phyloP scores from a whole-genome alignment of 2,888 invertebrate genomes.

The Pegoplata infirma region DNA sequence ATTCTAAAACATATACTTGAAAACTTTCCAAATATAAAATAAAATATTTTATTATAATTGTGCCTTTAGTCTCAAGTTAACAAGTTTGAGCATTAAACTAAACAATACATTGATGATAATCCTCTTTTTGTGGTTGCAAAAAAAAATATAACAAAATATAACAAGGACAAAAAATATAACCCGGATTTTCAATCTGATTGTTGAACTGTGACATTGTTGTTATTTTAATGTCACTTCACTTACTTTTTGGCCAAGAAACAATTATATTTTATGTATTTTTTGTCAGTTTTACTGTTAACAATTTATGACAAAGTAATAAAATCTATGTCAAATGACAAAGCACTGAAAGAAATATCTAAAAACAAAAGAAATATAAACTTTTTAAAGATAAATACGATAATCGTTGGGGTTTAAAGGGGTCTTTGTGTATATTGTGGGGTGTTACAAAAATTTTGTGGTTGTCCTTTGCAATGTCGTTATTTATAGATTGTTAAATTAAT shows the following conservation, averaged over 20 bases:
- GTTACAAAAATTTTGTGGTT: background rate
- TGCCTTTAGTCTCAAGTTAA: background rate
- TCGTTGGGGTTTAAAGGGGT: background rate
- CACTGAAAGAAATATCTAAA: background rate
- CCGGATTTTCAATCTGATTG: slow-evolving; percentile 1
- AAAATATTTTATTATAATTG: background rate
- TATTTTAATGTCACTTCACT: background rate
- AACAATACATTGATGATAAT: background rate
- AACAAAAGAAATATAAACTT: slow-evolving; percentile 2
- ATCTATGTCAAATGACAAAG: background rate
- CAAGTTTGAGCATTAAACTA: background rate
- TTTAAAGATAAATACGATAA: background rate
- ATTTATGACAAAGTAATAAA: slow-evolving; percentile 26
- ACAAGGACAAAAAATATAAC: background rate
- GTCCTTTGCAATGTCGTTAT: background rate
- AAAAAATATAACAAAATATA: background rate
- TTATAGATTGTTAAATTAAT: slow-evolving; percentile 20
- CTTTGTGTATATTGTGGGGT: background rate
- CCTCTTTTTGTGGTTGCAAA: background rate
- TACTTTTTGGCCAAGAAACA: background rate
- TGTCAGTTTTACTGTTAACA: background rate
- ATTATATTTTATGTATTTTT: slow-evolving; percentile 2
- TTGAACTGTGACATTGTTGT: slow-evolving; percentile 7
- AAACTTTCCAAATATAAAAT: background rate
- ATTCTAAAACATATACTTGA: no score